Percentiles rank a stretch among this genome's conserved stretches.
Conservation (phyloP, 1,140 invertebrate genomes). For the Drosophila tropicalis region DNA sequence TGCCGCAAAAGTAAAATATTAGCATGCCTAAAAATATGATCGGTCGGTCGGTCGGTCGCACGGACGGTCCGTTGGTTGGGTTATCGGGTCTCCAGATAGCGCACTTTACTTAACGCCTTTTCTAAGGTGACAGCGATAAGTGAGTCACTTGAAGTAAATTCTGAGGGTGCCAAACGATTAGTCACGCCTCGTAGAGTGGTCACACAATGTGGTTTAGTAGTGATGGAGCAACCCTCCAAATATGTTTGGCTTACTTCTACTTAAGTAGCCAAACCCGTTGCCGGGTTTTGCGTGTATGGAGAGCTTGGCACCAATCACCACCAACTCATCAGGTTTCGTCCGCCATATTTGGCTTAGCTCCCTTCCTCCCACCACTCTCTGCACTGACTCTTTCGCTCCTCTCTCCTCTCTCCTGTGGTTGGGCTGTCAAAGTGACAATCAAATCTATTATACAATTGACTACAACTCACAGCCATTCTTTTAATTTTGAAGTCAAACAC, state of each 20-base stretch:
- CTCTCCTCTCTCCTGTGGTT: too few relatives aligned
- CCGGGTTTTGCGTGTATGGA: neutral
- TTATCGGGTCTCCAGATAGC: slow-evolving; percentile 36
- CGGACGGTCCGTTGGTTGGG: neutral
- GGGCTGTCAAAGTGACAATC: slow-evolving; percentile 35
- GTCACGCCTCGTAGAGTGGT: slow-evolving; percentile 40
- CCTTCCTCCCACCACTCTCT: slow-evolving; percentile 3
- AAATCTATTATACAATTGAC: slow-evolving; percentile 36
- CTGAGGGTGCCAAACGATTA: slow-evolving; percentile 53
- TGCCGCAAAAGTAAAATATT: slow-evolving; percentile 51
- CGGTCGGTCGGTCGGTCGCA: slow-evolving; percentile 30
- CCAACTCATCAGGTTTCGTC: slow-evolving; percentile 36
- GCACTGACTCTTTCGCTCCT: neutral
- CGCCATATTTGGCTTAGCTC: slow-evolving; percentile 44
- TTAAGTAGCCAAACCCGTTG: slow-evolving; percentile 41
- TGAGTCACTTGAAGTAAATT: slow-evolving; percentile 53
- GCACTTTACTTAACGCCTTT: slow-evolving; percentile 24
- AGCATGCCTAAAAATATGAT: slow-evolving; percentile 37
- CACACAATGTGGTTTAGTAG: neutral
- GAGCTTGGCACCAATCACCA: slow-evolving; percentile 50
- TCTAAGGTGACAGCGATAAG: slow-evolving; percentile 20
- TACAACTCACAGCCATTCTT: slow-evolving; percentile 26
- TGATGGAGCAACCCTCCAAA: slow-evolving; percentile 45
- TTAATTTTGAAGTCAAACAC: slow-evolving; percentile 51
- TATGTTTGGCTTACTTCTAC: slow-evolving; percentile 41